Base-by-base conservation (phyloP, 2,113 vertebrate species). In the Eurystomus gularis region DNA sequence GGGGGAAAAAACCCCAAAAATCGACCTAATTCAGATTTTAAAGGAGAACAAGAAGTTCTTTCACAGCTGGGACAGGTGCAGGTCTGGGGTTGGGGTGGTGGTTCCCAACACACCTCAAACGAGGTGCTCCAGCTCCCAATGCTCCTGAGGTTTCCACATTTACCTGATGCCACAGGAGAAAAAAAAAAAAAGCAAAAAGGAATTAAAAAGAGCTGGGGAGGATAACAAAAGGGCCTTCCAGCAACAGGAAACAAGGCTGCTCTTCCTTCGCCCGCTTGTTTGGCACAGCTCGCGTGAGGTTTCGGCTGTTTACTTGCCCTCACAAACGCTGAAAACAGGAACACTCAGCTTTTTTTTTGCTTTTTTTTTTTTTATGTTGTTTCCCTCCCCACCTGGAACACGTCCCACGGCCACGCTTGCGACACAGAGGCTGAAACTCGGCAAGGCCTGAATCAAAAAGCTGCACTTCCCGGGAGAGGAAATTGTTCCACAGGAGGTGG, bases 361-460 rank as follows among this genome's bases (percentile, higher is more conserved):
- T 17, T 9, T 60, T 60, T 33, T 25, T 24, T 19, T 64, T n/a
- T 51, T 13, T 16, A 57, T 46, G 54, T 54, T 17, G 14, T 17
- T 82, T 46, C 33, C 79, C 57, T 48, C n/a, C 39, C 16, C 5
- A 78, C 69, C 92, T 86, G 83, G 51, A 88, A 16, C 39, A 2
- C 3, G 0, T 61, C 86, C 61, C 3, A 3, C 24, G 7, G 73
- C 39, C 7, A 0, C 17, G 5, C 40, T 44, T 5, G 28, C 0
- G 0, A 13, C 0, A 21, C 33, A 2, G 26, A 48, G 20, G 71
- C 40, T 61, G 71, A 44, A 44, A 23, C 11, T 81, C 83, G 40
- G 16, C 79, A 73, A 35, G 77, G 71, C 16, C 8, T 60, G 7
- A 54, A 26, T 17, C 9, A 0, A 37, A 75, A 79, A 73, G 24